Evolutionary conservation across 2,888 invertebrate genomes (phyloP), one percentile per base, ranked within the genome.

Genomic region (Onchidella celtica): DNA sequence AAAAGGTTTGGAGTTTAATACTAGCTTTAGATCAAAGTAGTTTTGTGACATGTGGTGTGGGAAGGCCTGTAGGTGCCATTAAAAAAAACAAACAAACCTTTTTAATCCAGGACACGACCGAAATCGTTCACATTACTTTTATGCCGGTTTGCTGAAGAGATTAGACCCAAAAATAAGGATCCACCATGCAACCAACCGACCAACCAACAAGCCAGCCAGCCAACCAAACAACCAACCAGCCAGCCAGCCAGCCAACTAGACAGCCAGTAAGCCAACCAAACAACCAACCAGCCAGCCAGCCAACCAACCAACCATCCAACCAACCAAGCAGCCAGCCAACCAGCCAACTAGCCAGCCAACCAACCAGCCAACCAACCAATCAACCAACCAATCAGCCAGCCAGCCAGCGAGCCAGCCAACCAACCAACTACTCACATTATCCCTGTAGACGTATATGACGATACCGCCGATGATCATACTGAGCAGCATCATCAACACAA

Each of bases 401-500:
- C 47, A 47, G 6, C 47, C 47, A 47, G 6, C 47, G 6, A 55
- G 3, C n/a, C 57, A 63, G 2, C 36, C 63, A 75, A 2, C 11
- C 34, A 32, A 3, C 27, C 6, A 17, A 9, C 14, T 4, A 85
- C 88, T 86, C 85, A 98, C 96, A 93, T 97, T 96, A 91, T 96
- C 96, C 66, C 97, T 95, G 94, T 97, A 98, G 73, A 98, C 97
- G 92, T 97, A 97, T 77, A 97, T 97, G 79, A 98, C 94, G 85
- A 98, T 96, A 65, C 97, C 98, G 57, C 97, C 97, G 83, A 98
- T 96, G 86, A 98, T 94, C 95, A 98, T 96, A 85, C 96, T 96
- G 85, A 98, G 96, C 94, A 98, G 97, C 88, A 98, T 96, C 87
- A 98, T 95, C 92, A 98, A 96, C 74, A 98, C 95, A 34, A 97